phyloP scores from a whole-genome alignment of 2,113 vertebrate species.

The Trichomycterus rosablanca region DNA sequence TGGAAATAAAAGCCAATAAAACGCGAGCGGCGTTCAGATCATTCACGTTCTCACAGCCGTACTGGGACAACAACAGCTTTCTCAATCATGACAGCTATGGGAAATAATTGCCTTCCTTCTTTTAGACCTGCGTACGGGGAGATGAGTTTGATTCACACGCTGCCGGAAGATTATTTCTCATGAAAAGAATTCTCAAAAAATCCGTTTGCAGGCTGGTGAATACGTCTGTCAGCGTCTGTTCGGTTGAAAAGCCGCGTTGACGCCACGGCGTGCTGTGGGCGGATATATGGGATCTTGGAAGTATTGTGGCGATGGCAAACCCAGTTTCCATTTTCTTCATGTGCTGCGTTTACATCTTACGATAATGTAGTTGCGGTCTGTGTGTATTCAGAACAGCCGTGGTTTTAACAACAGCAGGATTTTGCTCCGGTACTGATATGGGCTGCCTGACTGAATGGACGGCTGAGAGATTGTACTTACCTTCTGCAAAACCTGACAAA shows the following conservation, averaged over 20 bases:
- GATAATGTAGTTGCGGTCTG: too few relatives aligned
- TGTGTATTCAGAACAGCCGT: too few relatives aligned
- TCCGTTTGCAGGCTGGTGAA: not conserved
- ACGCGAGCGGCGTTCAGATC: conserved; percentile 27
- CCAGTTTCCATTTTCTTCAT: conserved; percentile 7
- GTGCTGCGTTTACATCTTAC: not conserved
- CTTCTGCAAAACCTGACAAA: too few relatives aligned
- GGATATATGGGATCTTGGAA: not conserved
- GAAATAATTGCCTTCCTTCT: not conserved
- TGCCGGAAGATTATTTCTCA: not conserved
- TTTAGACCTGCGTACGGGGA: not conserved
- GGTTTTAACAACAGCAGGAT: too few relatives aligned
- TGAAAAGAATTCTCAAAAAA: not conserved
- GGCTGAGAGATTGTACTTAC: too few relatives aligned
- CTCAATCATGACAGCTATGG: not conserved
- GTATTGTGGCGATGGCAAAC: not conserved
- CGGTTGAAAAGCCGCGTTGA: not conserved
- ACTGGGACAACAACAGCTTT: not conserved
- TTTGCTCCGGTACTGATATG: too few relatives aligned
- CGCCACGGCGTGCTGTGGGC: not conserved
- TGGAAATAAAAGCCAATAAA: conserved; percentile 45
- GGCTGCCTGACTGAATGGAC: too few relatives aligned
- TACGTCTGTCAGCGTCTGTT: not conserved
- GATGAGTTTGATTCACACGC: not conserved
- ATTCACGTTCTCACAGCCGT: not conserved